These are phyloP conservation scores for Lycia hirtaria DNA, from an alignment of 2,888 invertebrate genomes.

Conservation along the genomic window DNA sequence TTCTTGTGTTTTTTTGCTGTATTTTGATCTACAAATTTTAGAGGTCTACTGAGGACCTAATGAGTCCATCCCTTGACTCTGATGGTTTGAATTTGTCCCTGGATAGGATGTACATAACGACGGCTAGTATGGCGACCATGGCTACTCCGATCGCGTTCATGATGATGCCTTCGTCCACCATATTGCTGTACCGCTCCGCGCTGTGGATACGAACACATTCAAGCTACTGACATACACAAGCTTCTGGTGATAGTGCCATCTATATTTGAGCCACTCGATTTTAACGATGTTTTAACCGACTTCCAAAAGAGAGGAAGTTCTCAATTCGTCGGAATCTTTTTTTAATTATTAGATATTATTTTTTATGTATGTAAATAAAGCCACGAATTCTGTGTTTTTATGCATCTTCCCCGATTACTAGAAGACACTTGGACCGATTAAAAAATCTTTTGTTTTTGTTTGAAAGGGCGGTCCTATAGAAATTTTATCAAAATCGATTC, in stretches of 20 bases:
- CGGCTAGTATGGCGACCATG: slow-evolving; percentile 87
- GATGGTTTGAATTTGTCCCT: slow-evolving; percentile 83
- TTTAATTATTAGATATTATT: too few relatives aligned
- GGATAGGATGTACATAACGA: slow-evolving; percentile 88
- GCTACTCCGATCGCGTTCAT: slow-evolving; percentile 89
- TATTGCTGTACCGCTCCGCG: slow-evolving; percentile 82
- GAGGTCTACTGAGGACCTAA: slow-evolving; percentile 85
- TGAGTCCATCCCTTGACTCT: slow-evolving; percentile 74
- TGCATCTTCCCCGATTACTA: too few relatives aligned
- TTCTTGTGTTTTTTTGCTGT: neutral
- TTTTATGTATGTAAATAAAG: too few relatives aligned
- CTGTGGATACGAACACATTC: slow-evolving; percentile 74
- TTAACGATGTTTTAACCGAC: too few relatives aligned
- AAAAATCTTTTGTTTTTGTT: too few relatives aligned
- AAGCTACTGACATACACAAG: slow-evolving; percentile 49
- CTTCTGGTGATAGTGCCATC: slow-evolving; percentile 21
- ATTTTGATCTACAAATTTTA: slow-evolving; percentile 54
- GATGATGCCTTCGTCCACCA: slow-evolving; percentile 88
- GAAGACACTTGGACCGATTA: too few relatives aligned
- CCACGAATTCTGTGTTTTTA: too few relatives aligned
- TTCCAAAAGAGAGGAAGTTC: too few relatives aligned
- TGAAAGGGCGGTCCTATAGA: too few relatives aligned
- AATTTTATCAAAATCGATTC: too few relatives aligned
- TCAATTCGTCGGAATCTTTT: too few relatives aligned
- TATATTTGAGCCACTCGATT: slow-evolving; percentile 14